Evolutionary conservation across 2,888 invertebrate genomes (phyloP).

Genomic region (Calliphora vomitoria): DNA sequence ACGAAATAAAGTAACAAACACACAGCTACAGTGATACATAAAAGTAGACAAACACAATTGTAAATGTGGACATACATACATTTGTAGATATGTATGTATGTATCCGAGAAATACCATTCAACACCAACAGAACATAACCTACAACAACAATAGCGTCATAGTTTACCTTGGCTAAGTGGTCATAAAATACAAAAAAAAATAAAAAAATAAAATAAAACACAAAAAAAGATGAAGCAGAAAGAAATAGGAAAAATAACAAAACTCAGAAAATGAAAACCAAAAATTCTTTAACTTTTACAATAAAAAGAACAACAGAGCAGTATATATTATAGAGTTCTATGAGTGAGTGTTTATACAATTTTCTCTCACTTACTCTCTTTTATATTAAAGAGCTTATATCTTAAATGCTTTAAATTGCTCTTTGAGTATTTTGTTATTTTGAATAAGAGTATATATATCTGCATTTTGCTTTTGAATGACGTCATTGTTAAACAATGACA

Average conservation of each 20-base stretch:
- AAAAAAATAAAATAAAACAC: conserved; percentile 1
- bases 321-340: neutral
- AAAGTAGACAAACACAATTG: neutral
- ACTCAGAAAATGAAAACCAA: neutral
- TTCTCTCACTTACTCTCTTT: neutral
- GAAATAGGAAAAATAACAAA: neutral
- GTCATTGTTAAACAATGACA: conserved; percentile 52
- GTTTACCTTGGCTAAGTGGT: conserved; percentile 73
- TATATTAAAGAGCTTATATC: neutral
- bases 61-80: no score
- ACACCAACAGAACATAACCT: conserved; percentile 44
- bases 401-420: neutral
- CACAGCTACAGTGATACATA: neutral
- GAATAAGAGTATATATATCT: neutral
- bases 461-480: conserved; percentile 39
- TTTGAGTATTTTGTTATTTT: conserved; percentile 4
- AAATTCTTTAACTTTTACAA: neutral
- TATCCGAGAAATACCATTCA: conserved; percentile 29
- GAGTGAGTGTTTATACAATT: neutral
- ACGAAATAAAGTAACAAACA: neutral
- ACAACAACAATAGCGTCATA: conserved; percentile 73
- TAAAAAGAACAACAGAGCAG: neutral
- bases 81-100: neutral
- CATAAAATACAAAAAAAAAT: conserved; percentile 36
- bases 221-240: neutral